Base-by-base conservation (phyloP, 2,797 vertebrate genomes). In the Acanthis flammea region DNA sequence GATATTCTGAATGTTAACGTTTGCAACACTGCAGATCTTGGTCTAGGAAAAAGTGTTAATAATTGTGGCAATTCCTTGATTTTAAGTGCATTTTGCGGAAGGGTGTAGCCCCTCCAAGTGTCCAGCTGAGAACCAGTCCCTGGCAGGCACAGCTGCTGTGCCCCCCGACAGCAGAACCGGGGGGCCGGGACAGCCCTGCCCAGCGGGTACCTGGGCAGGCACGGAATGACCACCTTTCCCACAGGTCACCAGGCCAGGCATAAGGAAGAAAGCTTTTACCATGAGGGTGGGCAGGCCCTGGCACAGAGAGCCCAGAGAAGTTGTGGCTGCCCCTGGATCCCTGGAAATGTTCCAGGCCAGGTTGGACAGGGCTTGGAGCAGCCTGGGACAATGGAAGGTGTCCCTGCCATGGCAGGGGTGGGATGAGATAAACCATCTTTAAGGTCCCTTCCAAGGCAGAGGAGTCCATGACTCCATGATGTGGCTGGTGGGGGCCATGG, bases 51-150 rank as follows among this genome's bases (percentile, higher is more conserved):
- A 27, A 76, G 27, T 35, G 63, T 35, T 82, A 93, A 76, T 70
- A 92, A 84, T 50, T 53, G 44, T 24, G 72, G 51, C 45, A 92
- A 90, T 78, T 90, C 58, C 42, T 72, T 14, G 25, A 90, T 75
- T 86, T 91, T 66, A 62, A 95, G 54, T 35, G 62, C 19, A 28
- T 88, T 92, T 91, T 84, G 54, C 48, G 66, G 57, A 84, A 94
- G 90, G 90, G 47, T 0, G 12, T n/a, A 72, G 73, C 37, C 61
- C 45, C 41, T 47, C 54, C 0, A 0, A 65, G n/a, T 45, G 35
- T 87, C 60, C 62, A 84, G 86, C 63, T 85, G 83, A 92, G 83
- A 73, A 45, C 21, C 41, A 92, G 71, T 11, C 41, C 28, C 3
- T 7, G 51, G 48, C 28, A 75, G 72, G 14, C 22, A 35, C 3